Conservation (phyloP, 1,140 invertebrate species). For the Penaeus chinensis region DNA sequence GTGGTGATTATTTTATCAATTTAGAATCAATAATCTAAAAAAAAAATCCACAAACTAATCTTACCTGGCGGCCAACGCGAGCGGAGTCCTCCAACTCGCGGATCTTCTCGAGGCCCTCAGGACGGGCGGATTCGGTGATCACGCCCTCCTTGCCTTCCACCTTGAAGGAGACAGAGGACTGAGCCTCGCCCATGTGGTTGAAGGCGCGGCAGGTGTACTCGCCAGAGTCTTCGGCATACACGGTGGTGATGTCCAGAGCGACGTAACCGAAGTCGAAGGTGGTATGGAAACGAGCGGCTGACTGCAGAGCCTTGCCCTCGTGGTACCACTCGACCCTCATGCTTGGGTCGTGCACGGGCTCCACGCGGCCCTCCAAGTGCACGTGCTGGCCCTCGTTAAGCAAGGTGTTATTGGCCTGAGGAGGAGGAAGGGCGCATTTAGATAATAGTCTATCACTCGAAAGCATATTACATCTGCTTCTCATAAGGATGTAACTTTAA, state of each 20-base stretch:
- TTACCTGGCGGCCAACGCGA: conserved; percentile 42
- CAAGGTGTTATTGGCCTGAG: conserved; percentile 83
- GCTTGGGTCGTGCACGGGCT: conserved; percentile 91
- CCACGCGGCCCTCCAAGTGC: conserved; percentile 91
- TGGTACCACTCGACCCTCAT: conserved; percentile 91
- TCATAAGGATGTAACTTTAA: neutral
- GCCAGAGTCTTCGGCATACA: conserved; percentile 93
- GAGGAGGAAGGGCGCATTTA: conserved; percentile 7
- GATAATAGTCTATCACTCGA: too few relatives aligned
- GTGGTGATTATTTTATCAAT: neutral
- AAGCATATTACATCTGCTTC: neutral
- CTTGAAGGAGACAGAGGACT: conserved; percentile 59
- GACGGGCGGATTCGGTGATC: conserved; percentile 93
- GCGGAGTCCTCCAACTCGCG: conserved; percentile 81
- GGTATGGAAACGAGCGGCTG: conserved; percentile 89
- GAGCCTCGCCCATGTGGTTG: conserved; percentile 85
- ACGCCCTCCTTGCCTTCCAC: conserved; percentile 85
- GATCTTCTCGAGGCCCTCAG: conserved; percentile 95
- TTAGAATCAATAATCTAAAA: neutral
- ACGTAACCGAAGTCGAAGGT: conserved; percentile 97
- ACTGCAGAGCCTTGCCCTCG: conserved; percentile 87
- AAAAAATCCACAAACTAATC: neutral
- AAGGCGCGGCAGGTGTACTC: conserved; percentile 91
- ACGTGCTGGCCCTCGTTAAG: conserved; percentile 87
- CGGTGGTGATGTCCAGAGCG: conserved; percentile 89